Evolutionary conservation across 2,888 invertebrate species (phyloP), one percentile per base, ranked within the genome.

Genomic region (Salticus scenicus): DNA sequence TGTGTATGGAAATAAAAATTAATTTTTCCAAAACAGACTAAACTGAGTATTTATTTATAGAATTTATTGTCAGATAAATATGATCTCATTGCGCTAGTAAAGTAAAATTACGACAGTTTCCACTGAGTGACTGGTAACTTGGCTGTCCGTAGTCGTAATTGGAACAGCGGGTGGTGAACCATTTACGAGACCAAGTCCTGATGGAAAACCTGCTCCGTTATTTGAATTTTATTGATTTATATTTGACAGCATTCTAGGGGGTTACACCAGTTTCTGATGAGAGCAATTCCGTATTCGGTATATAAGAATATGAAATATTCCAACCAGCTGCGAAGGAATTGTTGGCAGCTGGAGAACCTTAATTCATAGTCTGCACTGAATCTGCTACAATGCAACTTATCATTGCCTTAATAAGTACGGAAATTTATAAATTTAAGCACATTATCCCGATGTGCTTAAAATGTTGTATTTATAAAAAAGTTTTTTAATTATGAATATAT

Each of bases 181-280:
- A 24, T 57, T 24, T 57, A 24, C 17, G 57, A 24, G 57, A n/a
- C 24, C 17, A 20, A 5, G 57, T 57, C 57, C 57, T 17, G 20
- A 57, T 57, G 20, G 24, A 24, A 12, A 57, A 57, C 57, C 24
- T 57, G 57, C 57, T 57, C 24, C 57, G 57, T 57, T 57, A 57
- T 57, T 57, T 24, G 57, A 57, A 24, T 57, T 57, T 57, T 24
- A 57, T 57, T 57, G 57, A 57, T 57, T 57, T 57, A 57, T 57
- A 24, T 5, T 4, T 24, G 57, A 57, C 57, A 12, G 24, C 24
- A 20, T n/a, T 24, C 20, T 24, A 24, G 57, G 57, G 57, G 57
- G 57, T 20, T 57, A 5, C 5, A 24, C 57, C 2, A 57, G 57
- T 57, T 57, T 24, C 57, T 57, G 57, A 57, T 57, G 24, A n/a